Percentiles rank a stretch among this genome's conserved stretches.
Evolutionary conservation across 2,113 vertebrate species (phyloP).

Genomic region (Vombatus ursinus): DNA sequence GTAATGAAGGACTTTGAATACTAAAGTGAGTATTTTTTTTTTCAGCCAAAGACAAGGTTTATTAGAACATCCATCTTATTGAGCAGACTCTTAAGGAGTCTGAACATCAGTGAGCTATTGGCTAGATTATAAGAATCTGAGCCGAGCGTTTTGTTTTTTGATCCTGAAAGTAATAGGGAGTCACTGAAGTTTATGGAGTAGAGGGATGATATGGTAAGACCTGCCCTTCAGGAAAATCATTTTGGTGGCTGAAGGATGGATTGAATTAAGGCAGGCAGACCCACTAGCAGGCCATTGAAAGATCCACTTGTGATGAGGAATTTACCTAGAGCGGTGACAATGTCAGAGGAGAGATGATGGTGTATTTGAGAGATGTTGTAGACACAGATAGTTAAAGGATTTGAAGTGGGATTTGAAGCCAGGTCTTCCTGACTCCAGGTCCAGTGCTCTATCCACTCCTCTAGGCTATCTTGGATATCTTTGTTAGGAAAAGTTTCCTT

Average conservation of each 20-base stretch:
- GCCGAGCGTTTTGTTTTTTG: neutral
- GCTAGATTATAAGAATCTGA: neutral
- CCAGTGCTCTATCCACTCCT: neutral
- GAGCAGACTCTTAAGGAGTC: too few relatives aligned
- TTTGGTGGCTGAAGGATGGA: neutral
- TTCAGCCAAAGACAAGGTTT: neutral
- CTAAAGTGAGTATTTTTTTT: neutral
- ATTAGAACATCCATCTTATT: too few relatives aligned
- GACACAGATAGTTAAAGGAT: neutral
- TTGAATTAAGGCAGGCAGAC: neutral
- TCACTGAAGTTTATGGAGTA: neutral
- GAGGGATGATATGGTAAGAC: neutral
- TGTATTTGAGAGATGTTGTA: neutral
- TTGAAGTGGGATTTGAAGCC: neutral
- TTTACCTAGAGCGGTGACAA: neutral
- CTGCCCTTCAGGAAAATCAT: neutral
- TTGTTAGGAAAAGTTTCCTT: neutral
- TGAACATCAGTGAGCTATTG: too few relatives aligned
- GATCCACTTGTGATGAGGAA: neutral
- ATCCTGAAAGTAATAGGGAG: neutral
- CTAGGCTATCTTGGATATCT: neutral
- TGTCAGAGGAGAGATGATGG: neutral
- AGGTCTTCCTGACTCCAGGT: neutral
- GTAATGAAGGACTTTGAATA: neutral
- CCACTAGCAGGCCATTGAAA: neutral